phyloP scores from a whole-genome alignment of 2,888 invertebrate species.

The Eustalomyia histrio region DNA sequence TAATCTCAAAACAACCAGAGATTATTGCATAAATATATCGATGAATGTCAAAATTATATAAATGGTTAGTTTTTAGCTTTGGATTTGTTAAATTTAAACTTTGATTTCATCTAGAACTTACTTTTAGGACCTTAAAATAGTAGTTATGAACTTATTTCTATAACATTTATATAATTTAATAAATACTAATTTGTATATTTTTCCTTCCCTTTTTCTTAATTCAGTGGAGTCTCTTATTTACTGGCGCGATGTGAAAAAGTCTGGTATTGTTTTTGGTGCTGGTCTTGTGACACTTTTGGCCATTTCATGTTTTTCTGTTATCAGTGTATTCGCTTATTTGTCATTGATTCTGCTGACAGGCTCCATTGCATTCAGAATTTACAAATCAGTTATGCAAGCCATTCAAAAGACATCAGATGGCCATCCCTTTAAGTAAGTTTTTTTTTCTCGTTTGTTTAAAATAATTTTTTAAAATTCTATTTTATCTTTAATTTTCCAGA shows the following conservation, averaged over 20 bases:
- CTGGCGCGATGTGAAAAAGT: constrained; percentile 97
- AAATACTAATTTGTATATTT: not conserved
- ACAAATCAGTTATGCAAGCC: constrained; percentile 96
- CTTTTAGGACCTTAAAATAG: too few relatives aligned
- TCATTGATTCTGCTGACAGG: constrained; percentile 91
- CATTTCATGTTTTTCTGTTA: constrained; percentile 96
- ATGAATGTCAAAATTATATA: too few relatives aligned
- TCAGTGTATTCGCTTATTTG: constrained; percentile 96
- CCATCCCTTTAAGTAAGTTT: constrained; percentile 96
- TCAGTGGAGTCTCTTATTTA: constrained; percentile 97
- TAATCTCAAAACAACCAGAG: too few relatives aligned
- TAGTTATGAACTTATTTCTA: not conserved
- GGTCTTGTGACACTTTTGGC: constrained; percentile 94
- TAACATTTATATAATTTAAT: not conserved
- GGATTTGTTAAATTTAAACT: too few relatives aligned
- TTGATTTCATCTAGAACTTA: too few relatives aligned
- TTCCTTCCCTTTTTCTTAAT: constrained; percentile 75
- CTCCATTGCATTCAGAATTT: constrained; percentile 96
- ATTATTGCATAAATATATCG: too few relatives aligned
- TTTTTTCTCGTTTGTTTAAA: not conserved
- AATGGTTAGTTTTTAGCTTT: too few relatives aligned
- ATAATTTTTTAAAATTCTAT: constrained; percentile 12
- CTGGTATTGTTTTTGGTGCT: constrained; percentile 95
- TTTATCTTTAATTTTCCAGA: constrained; percentile 79
- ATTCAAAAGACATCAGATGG: constrained; percentile 98